Evolutionary conservation across 1,140 invertebrate species (phyloP).

Genomic region (Potamilus streckersoni): DNA sequence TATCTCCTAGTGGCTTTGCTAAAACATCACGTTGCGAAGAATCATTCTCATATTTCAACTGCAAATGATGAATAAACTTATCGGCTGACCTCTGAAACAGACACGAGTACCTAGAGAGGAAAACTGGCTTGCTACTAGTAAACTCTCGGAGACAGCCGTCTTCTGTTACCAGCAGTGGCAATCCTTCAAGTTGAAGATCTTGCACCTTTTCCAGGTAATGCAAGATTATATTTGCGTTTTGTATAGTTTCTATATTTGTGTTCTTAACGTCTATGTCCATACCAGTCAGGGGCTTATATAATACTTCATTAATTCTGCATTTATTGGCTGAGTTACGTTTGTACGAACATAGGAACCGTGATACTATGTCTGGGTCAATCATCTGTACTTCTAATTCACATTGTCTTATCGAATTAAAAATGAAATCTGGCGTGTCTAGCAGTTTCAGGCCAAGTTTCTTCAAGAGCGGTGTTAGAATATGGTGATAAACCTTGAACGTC

Average conservation of each 20-base stretch:
- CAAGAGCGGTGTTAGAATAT: slow-evolving; percentile 7
- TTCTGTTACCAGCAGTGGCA: slow-evolving; percentile 13
- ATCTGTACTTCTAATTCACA: slow-evolving; percentile 5
- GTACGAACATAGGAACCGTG: slow-evolving; percentile 20
- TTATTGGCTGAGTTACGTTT: background rate
- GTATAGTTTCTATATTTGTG: slow-evolving; percentile 4
- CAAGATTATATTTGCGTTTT: background rate
- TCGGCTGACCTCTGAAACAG: background rate
- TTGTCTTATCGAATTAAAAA: slow-evolving; percentile 7
- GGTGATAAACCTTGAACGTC: background rate
- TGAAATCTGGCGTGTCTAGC: slow-evolving; percentile 15
- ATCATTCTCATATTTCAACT: background rate
- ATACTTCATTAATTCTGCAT: slow-evolving; percentile 12
- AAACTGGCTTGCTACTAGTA: background rate
- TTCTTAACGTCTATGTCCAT: slow-evolving; percentile 1
- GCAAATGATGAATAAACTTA: slow-evolving; percentile 10
- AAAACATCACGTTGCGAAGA: slow-evolving; percentile 7
- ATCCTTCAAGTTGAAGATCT: background rate
- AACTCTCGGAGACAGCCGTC: slow-evolving; percentile 7
- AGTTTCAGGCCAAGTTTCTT: slow-evolving; percentile 28
- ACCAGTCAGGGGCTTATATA: too few species aligned
- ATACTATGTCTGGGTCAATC: slow-evolving; percentile 1
- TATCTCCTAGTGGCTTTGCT: background rate
- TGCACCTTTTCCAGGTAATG: background rate
- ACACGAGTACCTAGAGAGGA: slow-evolving; percentile 4